phyloP scores from a whole-genome alignment of 1,140 invertebrate genomes.

The Penaeus chinensis region DNA sequence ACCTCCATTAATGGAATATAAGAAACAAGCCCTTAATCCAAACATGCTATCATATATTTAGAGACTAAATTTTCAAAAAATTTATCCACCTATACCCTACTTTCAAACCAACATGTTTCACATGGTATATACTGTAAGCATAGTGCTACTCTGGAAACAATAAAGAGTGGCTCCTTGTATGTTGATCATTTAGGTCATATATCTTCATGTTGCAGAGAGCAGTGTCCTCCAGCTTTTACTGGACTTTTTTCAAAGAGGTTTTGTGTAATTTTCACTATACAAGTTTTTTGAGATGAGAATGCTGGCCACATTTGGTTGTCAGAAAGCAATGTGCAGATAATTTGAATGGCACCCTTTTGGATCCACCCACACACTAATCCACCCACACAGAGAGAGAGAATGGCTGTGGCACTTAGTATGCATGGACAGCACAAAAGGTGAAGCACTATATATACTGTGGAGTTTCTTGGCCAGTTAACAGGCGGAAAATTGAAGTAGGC shows the following conservation, averaged over 20 bases:
- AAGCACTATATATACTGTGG: slow-evolving; percentile 89
- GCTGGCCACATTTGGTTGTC: too few relatives aligned
- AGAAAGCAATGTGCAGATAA: too few relatives aligned
- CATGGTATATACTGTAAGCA: slow-evolving; percentile 4
- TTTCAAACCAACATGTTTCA: slow-evolving; percentile 25
- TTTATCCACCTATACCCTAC: slow-evolving; percentile 23
- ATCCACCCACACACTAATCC: slow-evolving; percentile 29
- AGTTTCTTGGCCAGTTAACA: slow-evolving; percentile 98
- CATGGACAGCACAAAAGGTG: slow-evolving; percentile 5
- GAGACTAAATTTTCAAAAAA: slow-evolving; percentile 23
- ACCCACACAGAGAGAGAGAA: background rate
- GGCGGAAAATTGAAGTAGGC: slow-evolving; percentile 99
- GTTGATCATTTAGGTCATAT: too few relatives aligned
- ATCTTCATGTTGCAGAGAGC: too few relatives aligned
- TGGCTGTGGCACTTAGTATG: slow-evolving; percentile 26
- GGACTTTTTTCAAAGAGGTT: too few relatives aligned
- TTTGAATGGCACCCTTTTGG: background rate
- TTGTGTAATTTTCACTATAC: too few relatives aligned
- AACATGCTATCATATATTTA: slow-evolving; percentile 19
- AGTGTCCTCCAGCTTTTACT: too few relatives aligned
- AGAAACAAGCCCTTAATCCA: slow-evolving; percentile 30
- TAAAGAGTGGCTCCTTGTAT: too few relatives aligned
- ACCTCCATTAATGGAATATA: slow-evolving; percentile 22
- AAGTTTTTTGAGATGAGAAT: too few relatives aligned
- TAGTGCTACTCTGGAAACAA: background rate